Conservation (phyloP, 1,140 invertebrate genomes). For the Pogonus chalceus region DNA sequence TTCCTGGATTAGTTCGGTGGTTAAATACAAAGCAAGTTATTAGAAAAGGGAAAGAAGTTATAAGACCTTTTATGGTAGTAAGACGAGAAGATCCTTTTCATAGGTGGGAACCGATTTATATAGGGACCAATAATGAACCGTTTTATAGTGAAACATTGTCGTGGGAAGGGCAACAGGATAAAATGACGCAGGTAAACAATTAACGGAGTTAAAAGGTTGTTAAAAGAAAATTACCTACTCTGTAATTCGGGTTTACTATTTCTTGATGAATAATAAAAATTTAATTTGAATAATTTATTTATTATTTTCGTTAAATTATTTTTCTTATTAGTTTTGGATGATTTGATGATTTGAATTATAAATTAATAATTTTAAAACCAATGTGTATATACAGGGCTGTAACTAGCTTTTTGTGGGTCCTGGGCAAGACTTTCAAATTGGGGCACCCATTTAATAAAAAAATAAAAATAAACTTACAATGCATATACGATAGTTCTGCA, state of each 20-base stretch:
- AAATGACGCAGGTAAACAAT: slow-evolving; percentile 69
- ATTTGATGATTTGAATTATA: no score
- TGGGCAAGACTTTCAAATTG: no score
- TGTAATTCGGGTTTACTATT: background rate
- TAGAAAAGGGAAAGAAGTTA: slow-evolving; percentile 15
- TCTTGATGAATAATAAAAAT: background rate
- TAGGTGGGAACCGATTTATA: slow-evolving; percentile 75
- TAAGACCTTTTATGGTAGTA: slow-evolving; percentile 53
- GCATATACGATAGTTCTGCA: no score
- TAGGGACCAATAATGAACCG: slow-evolving; percentile 67
- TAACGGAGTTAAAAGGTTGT: slow-evolving; percentile 2
- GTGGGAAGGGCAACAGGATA: slow-evolving; percentile 76
- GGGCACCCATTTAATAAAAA: no score
- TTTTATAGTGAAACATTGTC: slow-evolving; percentile 69
- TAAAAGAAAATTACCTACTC: slow-evolving; percentile 6
- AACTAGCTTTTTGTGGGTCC: no score
- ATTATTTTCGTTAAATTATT: no score
- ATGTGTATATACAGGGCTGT: no score
- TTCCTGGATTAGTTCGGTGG: slow-evolving; percentile 64
- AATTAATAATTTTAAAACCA: no score
- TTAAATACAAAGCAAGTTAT: slow-evolving; percentile 33
- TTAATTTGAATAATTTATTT: no score
- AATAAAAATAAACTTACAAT: no score
- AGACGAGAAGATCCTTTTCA: slow-evolving; percentile 61
- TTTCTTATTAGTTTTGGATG: no score